Base-by-base conservation (phyloP, 2,113 vertebrate genomes). In the Euleptes europaea region DNA sequence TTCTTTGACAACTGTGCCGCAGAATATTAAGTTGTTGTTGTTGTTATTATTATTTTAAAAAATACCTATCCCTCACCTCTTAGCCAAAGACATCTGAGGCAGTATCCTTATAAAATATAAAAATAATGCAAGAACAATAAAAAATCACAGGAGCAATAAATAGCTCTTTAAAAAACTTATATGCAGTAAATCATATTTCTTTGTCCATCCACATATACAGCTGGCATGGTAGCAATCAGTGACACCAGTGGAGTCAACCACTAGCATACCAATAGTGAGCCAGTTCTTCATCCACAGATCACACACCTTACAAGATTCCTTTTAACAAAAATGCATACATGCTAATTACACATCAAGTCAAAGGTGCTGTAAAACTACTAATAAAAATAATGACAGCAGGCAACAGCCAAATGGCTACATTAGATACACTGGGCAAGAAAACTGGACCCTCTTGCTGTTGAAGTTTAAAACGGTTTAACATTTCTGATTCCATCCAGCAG, bases 401-500 rank as follows among this genome's bases (percentile, higher is more conserved):
- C 8, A 40, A 74, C 28, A 72, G 12, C 4, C 54, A 74, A 71
- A 71, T 51, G 33, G 42, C 17, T 66, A 66, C 44, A 60, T 15
- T 38, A 75, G 71, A 66, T 49, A 10, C 11, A 51, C 3, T 38
- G 26, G 47, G 76, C 38, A 84, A 67, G 26, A 6, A 15, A 38
- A 57, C 11, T 75, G 13, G 33, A 38, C 44, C 11, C 4, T 70
- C 33, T 42, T 80, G 28, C 60, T 79, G 82, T 71, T 85, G 65
- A 88, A 75, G 67, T 78, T 83, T 54, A 1, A 3, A 85, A 90
- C 67, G 8, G 23, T 80, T 78, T 28, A 81, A 54, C 35, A 38
- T 63, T 70, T 89, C 89, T 91, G 35, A 91, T 95, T 94, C 87
- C 89, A 71, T 91, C 91, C 93, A 94, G 93, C 84, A 95, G 93